phyloP scores from a whole-genome alignment of 2,888 invertebrate genomes.

The Punctoribates punctum region DNA sequence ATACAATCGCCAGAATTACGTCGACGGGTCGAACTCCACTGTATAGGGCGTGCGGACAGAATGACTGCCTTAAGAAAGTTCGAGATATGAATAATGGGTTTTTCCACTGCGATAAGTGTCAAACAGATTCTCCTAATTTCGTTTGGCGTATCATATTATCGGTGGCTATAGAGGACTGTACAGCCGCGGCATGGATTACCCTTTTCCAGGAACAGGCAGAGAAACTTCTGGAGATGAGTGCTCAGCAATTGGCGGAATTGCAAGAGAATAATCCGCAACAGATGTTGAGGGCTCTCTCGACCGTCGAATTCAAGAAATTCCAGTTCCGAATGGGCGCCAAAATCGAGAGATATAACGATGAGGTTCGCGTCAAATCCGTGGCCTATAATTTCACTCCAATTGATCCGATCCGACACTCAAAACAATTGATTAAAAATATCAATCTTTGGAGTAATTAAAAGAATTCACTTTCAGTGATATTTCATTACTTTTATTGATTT shows the following conservation, averaged over 20 bases:
- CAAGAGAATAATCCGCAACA: slow-evolving; percentile 61
- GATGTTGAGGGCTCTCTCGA: slow-evolving; percentile 66
- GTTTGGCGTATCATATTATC: slow-evolving; percentile 76
- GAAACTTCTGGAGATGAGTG: slow-evolving; percentile 65
- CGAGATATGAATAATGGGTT: slow-evolving; percentile 80
- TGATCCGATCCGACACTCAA: slow-evolving; percentile 71
- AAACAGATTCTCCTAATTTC: slow-evolving; percentile 73
- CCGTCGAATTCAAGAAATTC: slow-evolving; percentile 72
- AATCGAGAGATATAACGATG: slow-evolving; percentile 89
- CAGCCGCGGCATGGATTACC: slow-evolving; percentile 83
- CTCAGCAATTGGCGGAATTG: slow-evolving; percentile 72
- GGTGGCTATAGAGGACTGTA: slow-evolving; percentile 81
- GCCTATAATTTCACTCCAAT: slow-evolving; percentile 64
- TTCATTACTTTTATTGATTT: background rate
- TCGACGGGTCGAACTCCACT: background rate
- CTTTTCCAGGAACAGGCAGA: slow-evolving; percentile 78
- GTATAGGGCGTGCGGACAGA: slow-evolving; percentile 71
- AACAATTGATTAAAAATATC: slow-evolving; percentile 67
- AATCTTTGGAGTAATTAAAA: slow-evolving; percentile 49
- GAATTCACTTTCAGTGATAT: background rate
- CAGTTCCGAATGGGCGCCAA: slow-evolving; percentile 80
- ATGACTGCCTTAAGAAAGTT: slow-evolving; percentile 91
- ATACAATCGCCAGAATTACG: background rate
- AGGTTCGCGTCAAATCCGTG: slow-evolving; percentile 71
- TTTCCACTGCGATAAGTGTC: slow-evolving; percentile 93